Percentiles rank a stretch among this genome's conserved stretches.
phyloP scores from a whole-genome alignment of 2,797 vertebrate genomes.

The Pachyuromys duprasi region DNA sequence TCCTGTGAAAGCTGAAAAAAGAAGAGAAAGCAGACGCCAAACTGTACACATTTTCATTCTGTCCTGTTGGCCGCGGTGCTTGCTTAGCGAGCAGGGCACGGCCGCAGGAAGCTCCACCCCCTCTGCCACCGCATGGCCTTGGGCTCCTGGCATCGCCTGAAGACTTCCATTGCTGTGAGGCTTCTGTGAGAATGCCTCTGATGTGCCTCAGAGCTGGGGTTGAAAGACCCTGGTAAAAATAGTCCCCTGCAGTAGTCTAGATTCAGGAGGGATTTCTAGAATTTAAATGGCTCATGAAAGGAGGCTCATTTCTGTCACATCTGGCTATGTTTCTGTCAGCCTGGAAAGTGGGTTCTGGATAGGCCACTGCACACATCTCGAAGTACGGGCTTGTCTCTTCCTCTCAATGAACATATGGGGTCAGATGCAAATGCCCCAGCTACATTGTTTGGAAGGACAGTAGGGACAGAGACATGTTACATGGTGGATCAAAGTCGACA shows the following conservation, averaged over 20 bases:
- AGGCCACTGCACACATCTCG: slow-evolving; percentile 6
- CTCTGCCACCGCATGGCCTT: not conserved
- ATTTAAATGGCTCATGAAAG: not conserved
- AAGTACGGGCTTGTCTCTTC: not conserved
- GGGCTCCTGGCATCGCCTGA: slow-evolving; percentile 30
- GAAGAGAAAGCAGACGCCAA: slow-evolving; percentile 69
- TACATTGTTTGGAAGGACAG: not conserved
- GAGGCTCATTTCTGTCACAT: slow-evolving; percentile 11
- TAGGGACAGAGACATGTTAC: not conserved
- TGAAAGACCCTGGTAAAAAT: slow-evolving; percentile 68
- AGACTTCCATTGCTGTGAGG: not conserved
- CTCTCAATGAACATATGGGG: not conserved
- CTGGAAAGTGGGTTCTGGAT: not conserved
- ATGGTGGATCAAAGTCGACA: not conserved
- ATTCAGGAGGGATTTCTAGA: slow-evolving; percentile 24
- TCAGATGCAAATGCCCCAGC: not conserved
- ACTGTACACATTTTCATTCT: slow-evolving; percentile 68
- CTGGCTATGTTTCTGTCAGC: slow-evolving; percentile 22
- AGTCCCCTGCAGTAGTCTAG: not conserved
- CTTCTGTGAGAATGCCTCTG: slow-evolving; percentile 47
- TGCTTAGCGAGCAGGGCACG: not conserved
- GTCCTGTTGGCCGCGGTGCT: not conserved
- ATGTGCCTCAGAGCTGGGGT: slow-evolving; percentile 46
- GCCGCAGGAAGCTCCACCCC: slow-evolving; percentile 22
- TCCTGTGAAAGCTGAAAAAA: slow-evolving; percentile 57